phyloP scores from a whole-genome alignment of 2,113 vertebrate species.

The Syrmaticus mikado region DNA sequence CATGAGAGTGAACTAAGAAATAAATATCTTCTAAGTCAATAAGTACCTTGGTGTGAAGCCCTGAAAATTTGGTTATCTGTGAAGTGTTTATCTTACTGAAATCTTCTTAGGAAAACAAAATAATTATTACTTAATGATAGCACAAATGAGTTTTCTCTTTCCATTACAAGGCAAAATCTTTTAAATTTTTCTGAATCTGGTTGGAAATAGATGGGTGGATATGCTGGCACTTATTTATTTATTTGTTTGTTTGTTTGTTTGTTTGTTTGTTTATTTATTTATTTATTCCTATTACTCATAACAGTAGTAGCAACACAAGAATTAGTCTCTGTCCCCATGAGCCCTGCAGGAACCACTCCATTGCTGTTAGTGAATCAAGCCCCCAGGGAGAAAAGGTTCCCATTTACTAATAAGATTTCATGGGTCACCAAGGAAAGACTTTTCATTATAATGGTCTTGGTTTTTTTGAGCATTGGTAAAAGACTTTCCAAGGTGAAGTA shows the following conservation, averaged over 20 bases:
- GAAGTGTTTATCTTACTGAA: constrained; percentile 63
- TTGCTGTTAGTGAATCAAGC: neutral
- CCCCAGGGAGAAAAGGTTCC: constrained; percentile 14
- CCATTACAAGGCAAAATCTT: constrained; percentile 12
- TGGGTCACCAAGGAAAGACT: constrained; percentile 36
- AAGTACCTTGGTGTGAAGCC: constrained; percentile 58
- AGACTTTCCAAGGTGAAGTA: constrained; percentile 60
- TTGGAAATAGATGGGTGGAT: neutral
- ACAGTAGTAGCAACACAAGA: neutral
- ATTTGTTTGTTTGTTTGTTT: too few relatives aligned
- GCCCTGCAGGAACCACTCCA: neutral
- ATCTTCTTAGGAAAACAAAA: constrained; percentile 49
- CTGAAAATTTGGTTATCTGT: constrained; percentile 54
- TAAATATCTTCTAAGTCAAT: constrained; percentile 71
- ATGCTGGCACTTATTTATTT: too few relatives aligned
- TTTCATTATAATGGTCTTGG: constrained; percentile 56
- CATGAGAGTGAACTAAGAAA: constrained; percentile 53
- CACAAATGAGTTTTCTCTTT: constrained; percentile 55
- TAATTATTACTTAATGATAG: constrained; percentile 70
- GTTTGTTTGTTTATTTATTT: too few relatives aligned
- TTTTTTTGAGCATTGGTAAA: constrained; percentile 40
- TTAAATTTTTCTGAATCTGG: neutral
- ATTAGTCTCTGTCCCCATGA: neutral
- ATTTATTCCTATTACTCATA: neutral
- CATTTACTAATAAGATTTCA: constrained; percentile 65